These are phyloP conservation scores for Rhinolophus ferrumequinum DNA, from an alignment of 2,113 vertebrate genomes.

Conservation along the genomic window DNA sequence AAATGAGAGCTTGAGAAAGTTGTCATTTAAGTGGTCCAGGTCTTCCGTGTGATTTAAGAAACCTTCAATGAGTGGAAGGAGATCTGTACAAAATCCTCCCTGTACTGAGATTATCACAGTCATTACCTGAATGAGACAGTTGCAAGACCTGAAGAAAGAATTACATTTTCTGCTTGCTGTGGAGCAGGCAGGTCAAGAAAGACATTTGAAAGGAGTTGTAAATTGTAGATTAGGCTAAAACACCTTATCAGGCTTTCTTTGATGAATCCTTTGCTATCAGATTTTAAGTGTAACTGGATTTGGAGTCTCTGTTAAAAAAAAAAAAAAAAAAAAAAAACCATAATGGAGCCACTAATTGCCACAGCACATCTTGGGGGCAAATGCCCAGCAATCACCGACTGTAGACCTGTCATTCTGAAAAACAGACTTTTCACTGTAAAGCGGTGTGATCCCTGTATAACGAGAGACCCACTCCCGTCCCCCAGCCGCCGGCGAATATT, in stretches of 20 bases:
- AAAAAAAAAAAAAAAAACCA: not conserved
- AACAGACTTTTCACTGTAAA: not conserved
- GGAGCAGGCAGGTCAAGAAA: constrained; percentile 31
- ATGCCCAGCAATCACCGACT: not conserved
- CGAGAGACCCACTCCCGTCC: not conserved
- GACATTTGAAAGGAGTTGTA: constrained; percentile 37
- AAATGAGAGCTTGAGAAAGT: constrained; percentile 20
- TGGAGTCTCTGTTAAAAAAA: not conserved
- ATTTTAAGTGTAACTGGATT: constrained; percentile 17
- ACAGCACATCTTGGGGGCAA: not conserved
- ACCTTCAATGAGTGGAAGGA: not conserved
- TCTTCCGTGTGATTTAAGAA: not conserved
- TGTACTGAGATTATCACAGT: not conserved
- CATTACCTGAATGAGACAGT: not conserved
- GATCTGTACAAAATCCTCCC: not conserved
- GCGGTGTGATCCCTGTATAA: not conserved
- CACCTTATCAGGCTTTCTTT: constrained; percentile 37
- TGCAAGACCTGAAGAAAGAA: not conserved
- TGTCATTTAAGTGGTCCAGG: not conserved
- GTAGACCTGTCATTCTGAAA: not conserved
- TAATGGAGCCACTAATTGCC: not conserved
- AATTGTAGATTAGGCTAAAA: constrained; percentile 54
- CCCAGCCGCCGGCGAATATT: not conserved
- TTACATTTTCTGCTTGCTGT: constrained; percentile 5
- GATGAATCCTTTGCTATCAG: constrained; percentile 42